Evolutionary conservation across 2,888 invertebrate species (phyloP).

Genomic region (Halictus ligatus): DNA sequence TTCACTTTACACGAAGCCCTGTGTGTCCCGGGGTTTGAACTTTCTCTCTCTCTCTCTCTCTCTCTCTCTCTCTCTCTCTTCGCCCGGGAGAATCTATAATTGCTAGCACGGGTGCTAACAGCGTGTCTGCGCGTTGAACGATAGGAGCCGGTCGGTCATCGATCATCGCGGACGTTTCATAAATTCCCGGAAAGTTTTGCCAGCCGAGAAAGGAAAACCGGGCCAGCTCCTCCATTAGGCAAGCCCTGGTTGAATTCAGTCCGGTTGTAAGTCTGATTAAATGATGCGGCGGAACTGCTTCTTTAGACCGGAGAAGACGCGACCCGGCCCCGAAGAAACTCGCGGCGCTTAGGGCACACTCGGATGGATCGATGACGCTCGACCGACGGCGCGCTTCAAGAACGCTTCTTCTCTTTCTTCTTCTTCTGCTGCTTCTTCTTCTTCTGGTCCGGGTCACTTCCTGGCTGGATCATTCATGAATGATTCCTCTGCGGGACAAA

Average conservation of each 20-base stretch:
- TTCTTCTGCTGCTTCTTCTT: background rate
- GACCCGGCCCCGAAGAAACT: background rate
- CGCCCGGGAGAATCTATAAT: conserved; percentile 28
- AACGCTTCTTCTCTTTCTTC: background rate
- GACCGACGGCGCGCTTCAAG: background rate
- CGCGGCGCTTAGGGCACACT: background rate
- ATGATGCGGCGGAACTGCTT: conserved; percentile 15
- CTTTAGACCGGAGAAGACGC: background rate
- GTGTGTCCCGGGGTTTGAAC: background rate
- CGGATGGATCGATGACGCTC: conserved; percentile 28
- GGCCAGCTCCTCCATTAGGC: conserved; percentile 1
- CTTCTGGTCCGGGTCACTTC: background rate
- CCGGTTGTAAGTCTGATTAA: conserved; percentile 16
- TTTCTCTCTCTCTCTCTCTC: no score
- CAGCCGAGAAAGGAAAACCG: background rate
- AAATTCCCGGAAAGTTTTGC: conserved; percentile 19
- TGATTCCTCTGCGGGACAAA: background rate
- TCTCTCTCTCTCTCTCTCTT: background rate
- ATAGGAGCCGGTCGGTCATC: conserved; percentile 16
- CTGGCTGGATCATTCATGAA: background rate
- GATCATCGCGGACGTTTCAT: conserved; percentile 25
- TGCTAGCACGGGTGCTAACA: conserved; percentile 9
- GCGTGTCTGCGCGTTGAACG: conserved; percentile 14
- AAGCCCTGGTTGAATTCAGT: conserved; percentile 5
- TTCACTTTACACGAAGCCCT: conserved; percentile 9